These are phyloP conservation scores for Pilophorus perplexus DNA, from an alignment of 2,888 invertebrate genomes.

Conservation along the genomic window DNA sequence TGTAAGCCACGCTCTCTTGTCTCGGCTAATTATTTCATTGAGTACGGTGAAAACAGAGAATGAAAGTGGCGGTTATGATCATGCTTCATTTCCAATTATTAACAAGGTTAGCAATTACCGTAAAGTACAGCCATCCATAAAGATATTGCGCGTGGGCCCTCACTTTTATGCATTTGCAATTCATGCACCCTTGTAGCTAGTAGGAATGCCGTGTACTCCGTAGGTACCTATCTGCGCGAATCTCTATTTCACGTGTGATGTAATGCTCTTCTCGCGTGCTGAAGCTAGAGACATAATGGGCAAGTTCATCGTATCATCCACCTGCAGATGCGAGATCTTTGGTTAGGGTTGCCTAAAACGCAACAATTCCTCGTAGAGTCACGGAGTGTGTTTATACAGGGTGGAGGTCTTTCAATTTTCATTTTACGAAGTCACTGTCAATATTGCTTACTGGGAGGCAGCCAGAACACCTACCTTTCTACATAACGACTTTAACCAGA, in stretches of 20 bases:
- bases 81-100: slow-evolving; percentile 38
- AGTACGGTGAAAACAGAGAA: slow-evolving; percentile 35
- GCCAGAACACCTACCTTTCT: too few relatives aligned
- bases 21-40: slow-evolving; percentile 26
- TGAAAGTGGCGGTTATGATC: slow-evolving; percentile 25
- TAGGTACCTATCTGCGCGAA: neutral
- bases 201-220: neutral
- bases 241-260: slow-evolving; percentile 3
- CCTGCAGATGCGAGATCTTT: neutral
- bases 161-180: slow-evolving; percentile 16
- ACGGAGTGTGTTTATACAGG: too few relatives aligned
- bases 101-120: slow-evolving; percentile 35
- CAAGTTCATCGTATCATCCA: neutral
- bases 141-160: slow-evolving; percentile 6
- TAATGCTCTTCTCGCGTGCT: slow-evolving; percentile 19
- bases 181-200: slow-evolving; percentile 3
- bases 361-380: too few relatives aligned
- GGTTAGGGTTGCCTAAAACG: too few relatives aligned
- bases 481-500: too few relatives aligned
- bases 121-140: slow-evolving; percentile 15
- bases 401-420: too few relatives aligned
- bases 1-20: slow-evolving; percentile 41
- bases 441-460: too few relatives aligned
- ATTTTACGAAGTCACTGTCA: too few relatives aligned
- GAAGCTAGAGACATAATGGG: neutral